Evolutionary conservation across 2,113 vertebrate genomes (phyloP), one percentile per base, ranked within the genome.

Genomic region (Girardinichthys multiradiatus): DNA sequence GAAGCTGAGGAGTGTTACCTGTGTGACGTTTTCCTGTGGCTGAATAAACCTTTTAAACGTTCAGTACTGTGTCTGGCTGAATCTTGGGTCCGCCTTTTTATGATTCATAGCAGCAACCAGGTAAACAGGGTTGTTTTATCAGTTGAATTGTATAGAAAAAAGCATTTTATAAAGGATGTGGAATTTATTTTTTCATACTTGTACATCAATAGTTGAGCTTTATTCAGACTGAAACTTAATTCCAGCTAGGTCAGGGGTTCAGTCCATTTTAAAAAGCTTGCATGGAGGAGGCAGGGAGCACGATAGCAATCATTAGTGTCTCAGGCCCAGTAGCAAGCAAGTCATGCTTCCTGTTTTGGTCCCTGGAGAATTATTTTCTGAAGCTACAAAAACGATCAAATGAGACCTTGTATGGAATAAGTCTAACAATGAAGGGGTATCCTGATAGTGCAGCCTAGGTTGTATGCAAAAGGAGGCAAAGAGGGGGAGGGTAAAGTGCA

Each of bases 341-440:
- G 72, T 78, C 88, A 75, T 91, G 90, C 89, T 92, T 94, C 90
- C 90, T 92, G 92, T 83, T 81, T 81, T 70, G 82, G 71, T 70
- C 88, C 88, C 84, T 79, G 45, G 83, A 90, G 92, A 90, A 90
- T 94, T 94, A 95, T 94, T 94, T 93, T 92, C 91, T 91, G 91
- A 91, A 92, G 91, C 90, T 90, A 92, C 92, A 92, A 91, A 90
- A 89, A 87, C 88, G 82, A 93, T 91, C 86, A 87, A 91, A 93
- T 93, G 89, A 91, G 91, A 91, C 87, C 88, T 83, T 64, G 86
- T 75, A 78, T 89, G 7, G 21, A 54, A n/a, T 74, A 79, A 81
- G 75, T 87, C 83, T 85, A 86, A 90, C 86, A 82, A 82, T 81
- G 80, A 85, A 21, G 42, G 92, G 83, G 83, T 65, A 87, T 84